Percentiles rank a stretch among this genome's conserved stretches.
phyloP scores from a whole-genome alignment of 1,140 invertebrate genomes.

The Philaenus spumarius region DNA sequence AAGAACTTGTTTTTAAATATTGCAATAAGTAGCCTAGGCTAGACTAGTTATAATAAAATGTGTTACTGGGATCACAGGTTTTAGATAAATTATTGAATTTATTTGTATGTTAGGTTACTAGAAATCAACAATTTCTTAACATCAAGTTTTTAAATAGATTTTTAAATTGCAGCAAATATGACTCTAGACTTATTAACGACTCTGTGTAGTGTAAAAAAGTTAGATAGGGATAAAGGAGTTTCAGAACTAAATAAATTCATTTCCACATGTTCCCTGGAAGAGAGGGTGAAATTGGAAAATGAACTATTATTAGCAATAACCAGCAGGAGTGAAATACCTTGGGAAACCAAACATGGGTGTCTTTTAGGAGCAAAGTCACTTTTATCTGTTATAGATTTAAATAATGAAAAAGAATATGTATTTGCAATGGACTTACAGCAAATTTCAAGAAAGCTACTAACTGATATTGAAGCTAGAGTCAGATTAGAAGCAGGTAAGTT shows the following conservation, averaged over 20 bases:
- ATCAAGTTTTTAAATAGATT: not conserved
- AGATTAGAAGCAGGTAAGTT: conserved; percentile 39
- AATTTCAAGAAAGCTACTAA: conserved; percentile 35
- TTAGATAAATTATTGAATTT: no score
- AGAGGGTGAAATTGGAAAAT: conserved; percentile 30
- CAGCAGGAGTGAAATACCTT: conserved; percentile 22
- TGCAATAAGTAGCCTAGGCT: no score
- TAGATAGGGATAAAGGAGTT: conserved; percentile 41
- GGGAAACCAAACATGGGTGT: conserved; percentile 41
- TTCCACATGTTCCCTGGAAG: conserved; percentile 23
- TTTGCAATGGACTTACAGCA: conserved; percentile 35
- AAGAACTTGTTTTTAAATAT: no score
- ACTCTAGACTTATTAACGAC: not conserved
- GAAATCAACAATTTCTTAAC: no score
- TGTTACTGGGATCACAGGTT: no score
- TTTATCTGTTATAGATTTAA: conserved; percentile 30
- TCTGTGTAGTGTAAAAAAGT: conserved; percentile 39
- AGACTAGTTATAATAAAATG: no score
- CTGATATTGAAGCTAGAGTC: conserved; percentile 42
- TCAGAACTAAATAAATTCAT: conserved; percentile 35
- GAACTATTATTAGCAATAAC: conserved; percentile 24
- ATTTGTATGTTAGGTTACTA: no score
- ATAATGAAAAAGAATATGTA: conserved; percentile 31
- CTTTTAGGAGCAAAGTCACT: conserved; percentile 39
- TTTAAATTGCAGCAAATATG: not conserved